Conservation (phyloP, 2,797 vertebrate species). For the Urophycis tenuis region DNA sequence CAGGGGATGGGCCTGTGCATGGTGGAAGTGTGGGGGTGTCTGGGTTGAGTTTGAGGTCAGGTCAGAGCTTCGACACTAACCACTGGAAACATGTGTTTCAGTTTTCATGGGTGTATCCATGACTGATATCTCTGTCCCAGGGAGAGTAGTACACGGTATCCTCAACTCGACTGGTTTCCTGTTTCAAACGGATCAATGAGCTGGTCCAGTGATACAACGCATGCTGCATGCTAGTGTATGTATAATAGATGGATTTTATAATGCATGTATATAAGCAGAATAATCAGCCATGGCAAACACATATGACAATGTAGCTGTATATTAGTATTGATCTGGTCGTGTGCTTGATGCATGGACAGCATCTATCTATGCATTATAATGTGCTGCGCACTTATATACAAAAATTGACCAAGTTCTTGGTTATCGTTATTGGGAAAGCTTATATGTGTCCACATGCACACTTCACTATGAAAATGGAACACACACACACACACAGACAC, state of each 20-base stretch:
- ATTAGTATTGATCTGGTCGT: background rate
- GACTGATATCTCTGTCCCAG: constrained; percentile 6
- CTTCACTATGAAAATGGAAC: too few relatives aligned
- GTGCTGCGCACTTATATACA: constrained; percentile 55
- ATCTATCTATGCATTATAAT: constrained; percentile 39
- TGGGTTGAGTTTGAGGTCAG: constrained; percentile 12
- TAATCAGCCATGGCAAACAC: background rate
- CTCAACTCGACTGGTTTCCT: constrained; percentile 22
- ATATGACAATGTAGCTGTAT: background rate
- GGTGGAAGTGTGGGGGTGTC: constrained; percentile 12
- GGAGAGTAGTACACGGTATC: constrained; percentile 16
- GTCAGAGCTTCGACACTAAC: background rate
- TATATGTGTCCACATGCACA: too few relatives aligned
- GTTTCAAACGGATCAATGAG: constrained; percentile 24
- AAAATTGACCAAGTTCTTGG: constrained; percentile 50
- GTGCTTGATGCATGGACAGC: constrained; percentile 4
- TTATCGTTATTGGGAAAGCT: constrained; percentile 24
- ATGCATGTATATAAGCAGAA: background rate
- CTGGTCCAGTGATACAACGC: constrained; percentile 27
- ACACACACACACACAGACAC: too few relatives aligned
- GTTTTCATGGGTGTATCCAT: constrained; percentile 16
- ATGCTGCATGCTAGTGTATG: background rate
- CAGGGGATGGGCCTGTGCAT: constrained; percentile 30
- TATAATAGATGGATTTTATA: background rate
- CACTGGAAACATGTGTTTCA: constrained; percentile 16